Evolutionary conservation across 1,140 invertebrate genomes (phyloP).

Genomic region (Lasioglossum baleicum): DNA sequence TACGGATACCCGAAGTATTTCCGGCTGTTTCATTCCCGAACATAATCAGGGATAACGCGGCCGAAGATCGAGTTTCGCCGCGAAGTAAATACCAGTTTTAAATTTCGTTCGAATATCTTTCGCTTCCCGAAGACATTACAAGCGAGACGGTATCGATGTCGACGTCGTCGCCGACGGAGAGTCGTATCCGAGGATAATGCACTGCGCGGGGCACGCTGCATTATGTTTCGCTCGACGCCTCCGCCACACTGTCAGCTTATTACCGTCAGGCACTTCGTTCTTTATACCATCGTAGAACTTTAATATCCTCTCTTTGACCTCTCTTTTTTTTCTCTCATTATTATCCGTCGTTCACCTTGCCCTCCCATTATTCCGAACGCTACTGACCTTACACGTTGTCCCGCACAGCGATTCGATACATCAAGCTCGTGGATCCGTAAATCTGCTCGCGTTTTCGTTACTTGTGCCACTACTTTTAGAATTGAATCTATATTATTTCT

Average conservation of each 20-base stretch:
- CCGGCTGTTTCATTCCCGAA: too few relatives aligned
- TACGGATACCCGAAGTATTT: too few relatives aligned
- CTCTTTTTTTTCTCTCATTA: slow-evolving; percentile 22
- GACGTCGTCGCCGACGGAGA: slow-evolving; percentile 5
- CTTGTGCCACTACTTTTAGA: too few relatives aligned
- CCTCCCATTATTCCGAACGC: background rate
- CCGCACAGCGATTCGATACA: background rate
- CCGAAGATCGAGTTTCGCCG: too few relatives aligned
- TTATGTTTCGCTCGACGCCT: slow-evolving; percentile 17
- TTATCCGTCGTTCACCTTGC: background rate
- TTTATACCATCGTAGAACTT: slow-evolving; percentile 70
- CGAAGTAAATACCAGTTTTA: background rate
- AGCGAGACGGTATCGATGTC: background rate
- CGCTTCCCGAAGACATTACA: background rate
- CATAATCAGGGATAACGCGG: too few relatives aligned
- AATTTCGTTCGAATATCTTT: background rate
- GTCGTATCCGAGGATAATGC: slow-evolving; percentile 21
- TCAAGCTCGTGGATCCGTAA: too few relatives aligned
- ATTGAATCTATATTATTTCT: too few relatives aligned
- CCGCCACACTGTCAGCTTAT: slow-evolving; percentile 35
- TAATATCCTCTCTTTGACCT: slow-evolving; percentile 21
- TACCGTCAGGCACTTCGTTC: slow-evolving; percentile 55
- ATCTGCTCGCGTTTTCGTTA: too few relatives aligned
- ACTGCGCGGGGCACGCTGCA: slow-evolving; percentile 7
- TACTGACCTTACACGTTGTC: background rate